Conservation (phyloP, 2,888 invertebrate genomes). For the Plebejus melissa region DNA sequence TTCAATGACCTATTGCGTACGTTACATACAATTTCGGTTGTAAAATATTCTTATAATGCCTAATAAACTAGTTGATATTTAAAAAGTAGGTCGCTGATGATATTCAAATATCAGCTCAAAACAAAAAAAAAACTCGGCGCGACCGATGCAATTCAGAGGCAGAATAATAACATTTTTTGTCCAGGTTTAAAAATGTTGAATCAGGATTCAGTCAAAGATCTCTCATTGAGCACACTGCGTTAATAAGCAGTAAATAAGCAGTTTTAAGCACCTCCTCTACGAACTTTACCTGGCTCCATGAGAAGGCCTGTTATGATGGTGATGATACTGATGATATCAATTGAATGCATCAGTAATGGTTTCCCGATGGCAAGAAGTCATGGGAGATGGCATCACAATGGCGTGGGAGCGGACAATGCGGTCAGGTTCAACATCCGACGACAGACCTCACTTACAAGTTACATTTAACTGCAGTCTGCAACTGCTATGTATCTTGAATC, state of each 20-base stretch:
- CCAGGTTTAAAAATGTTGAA: not conserved
- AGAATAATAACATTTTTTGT: not conserved
- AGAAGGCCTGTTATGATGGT: not conserved
- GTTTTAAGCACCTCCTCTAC: too few relatives aligned
- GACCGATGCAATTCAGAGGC: not conserved
- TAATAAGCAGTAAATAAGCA: too few relatives aligned
- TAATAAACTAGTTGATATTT: slow-evolving; percentile 14
- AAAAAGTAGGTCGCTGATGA: not conserved
- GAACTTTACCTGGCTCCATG: too few relatives aligned
- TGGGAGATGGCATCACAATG: slow-evolving; percentile 43
- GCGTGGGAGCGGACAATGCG: slow-evolving; percentile 55
- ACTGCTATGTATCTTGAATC: not conserved
- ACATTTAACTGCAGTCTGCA: not conserved
- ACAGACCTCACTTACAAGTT: slow-evolving; percentile 31
- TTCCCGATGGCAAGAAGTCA: slow-evolving; percentile 36
- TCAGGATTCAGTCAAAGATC: too few relatives aligned
- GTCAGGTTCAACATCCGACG: slow-evolving; percentile 64
- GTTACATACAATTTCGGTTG: slow-evolving; percentile 3
- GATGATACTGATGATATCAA: not conserved
- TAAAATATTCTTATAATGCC: slow-evolving; percentile 3
- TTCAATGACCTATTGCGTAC: slow-evolving; percentile 40
- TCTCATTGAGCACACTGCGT: too few relatives aligned
- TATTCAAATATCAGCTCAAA: not conserved
- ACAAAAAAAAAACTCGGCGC: not conserved
- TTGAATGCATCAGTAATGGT: slow-evolving; percentile 10